Evolutionary conservation across 2,113 vertebrate genomes (phyloP).

Genomic region (Suncus etruscus): DNA sequence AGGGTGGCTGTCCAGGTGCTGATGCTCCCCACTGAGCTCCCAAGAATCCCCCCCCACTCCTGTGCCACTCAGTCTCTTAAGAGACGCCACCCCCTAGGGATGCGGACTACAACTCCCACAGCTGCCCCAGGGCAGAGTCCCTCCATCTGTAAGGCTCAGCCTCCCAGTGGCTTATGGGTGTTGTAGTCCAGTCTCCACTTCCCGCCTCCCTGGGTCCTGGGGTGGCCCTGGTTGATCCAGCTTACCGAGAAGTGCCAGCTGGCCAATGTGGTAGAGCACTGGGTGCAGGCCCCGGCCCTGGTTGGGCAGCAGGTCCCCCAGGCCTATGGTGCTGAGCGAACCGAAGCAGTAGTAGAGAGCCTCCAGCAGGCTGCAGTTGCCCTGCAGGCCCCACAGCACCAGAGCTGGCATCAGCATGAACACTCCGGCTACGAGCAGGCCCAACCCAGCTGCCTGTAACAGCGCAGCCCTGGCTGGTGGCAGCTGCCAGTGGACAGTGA

Average conservation of each 20-base stretch:
- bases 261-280: slow-evolving; percentile 73
- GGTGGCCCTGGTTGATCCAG: neutral
- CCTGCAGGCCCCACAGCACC: slow-evolving; percentile 82
- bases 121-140: neutral
- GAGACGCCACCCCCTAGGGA: neutral
- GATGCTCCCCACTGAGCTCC: neutral
- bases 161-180: neutral
- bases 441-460: slow-evolving; percentile 77
- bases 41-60: neutral
- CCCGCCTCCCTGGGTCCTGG: neutral
- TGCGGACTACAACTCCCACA: neutral
- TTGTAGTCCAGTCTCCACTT: neutral
- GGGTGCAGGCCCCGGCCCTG: slow-evolving; percentile 58
- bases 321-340: slow-evolving; percentile 89
- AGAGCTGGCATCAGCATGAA: slow-evolving; percentile 87
- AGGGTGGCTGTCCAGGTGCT: neutral
- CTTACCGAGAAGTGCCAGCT: slow-evolving; percentile 89
- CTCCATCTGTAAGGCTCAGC: too few relatives aligned
- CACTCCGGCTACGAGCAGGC: slow-evolving; percentile 64
- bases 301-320: slow-evolving; percentile 85
- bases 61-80: neutral
- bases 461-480: slow-evolving; percentile 66
- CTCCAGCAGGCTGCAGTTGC: slow-evolving; percentile 85
- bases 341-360: slow-evolving; percentile 90
- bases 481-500: slow-evolving; percentile 82